Conservation (phyloP, 2,797 vertebrate species). For the Argentina silus region DNA sequence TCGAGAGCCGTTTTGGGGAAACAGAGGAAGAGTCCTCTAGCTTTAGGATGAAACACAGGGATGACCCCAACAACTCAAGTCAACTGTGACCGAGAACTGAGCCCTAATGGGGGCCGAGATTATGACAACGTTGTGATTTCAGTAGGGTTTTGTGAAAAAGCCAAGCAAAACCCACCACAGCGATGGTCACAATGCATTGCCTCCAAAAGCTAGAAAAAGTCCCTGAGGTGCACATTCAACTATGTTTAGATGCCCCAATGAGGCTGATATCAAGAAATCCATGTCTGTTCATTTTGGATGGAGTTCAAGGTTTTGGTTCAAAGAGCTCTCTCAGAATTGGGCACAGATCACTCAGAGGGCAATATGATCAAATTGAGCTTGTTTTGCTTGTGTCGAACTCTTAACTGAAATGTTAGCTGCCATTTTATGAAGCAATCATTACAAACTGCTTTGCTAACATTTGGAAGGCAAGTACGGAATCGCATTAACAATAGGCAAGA, state of each 20-base stretch:
- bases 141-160: constrained; percentile 67
- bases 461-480: constrained; percentile 78
- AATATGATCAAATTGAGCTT: constrained; percentile 53
- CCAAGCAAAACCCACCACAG: constrained; percentile 67
- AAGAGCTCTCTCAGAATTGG: constrained; percentile 71
- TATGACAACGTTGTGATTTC: constrained; percentile 59
- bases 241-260: constrained; percentile 70
- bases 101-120: constrained; percentile 46
- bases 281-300: constrained; percentile 55
- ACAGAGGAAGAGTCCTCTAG: constrained; percentile 62
- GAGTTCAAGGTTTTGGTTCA: constrained; percentile 64
- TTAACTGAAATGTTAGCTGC: constrained; percentile 75
- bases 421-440: constrained; percentile 71
- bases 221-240: constrained; percentile 85
- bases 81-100: constrained; percentile 24
- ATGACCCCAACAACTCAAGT: constrained; percentile 49
- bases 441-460: constrained; percentile 74
- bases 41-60: constrained; percentile 62
- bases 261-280: constrained; percentile 54
- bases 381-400: constrained; percentile 39
- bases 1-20: constrained; percentile 39
- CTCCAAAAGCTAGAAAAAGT: constrained; percentile 81
- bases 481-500: constrained; percentile 68
- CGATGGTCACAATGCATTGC: constrained; percentile 77
- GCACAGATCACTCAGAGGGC: constrained; percentile 65